These are phyloP conservation scores for Masticophis lateralis DNA, from an alignment of 2,797 vertebrate genomes.

Conservation along the genomic window DNA sequence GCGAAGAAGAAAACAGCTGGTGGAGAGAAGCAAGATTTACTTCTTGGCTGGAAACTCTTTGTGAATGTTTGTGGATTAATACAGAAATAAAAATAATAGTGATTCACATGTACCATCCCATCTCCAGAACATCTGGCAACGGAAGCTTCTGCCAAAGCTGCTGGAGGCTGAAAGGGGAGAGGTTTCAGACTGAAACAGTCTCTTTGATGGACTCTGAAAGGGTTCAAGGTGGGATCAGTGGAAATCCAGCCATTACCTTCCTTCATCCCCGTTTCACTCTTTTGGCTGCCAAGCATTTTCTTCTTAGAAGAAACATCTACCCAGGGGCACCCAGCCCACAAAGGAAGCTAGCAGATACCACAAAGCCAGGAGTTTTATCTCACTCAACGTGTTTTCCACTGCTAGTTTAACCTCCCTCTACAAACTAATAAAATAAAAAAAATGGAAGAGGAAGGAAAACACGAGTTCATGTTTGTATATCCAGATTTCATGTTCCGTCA, in stretches of 20 bases:
- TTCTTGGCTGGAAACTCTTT: conserved; percentile 36
- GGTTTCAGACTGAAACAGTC: background rate
- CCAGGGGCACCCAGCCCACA: rapidly evolving
- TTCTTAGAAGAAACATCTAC: background rate
- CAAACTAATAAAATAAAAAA: background rate
- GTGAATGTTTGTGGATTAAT: conserved; percentile 49
- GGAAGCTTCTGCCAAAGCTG: background rate
- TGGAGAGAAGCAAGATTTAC: conserved; percentile 30
- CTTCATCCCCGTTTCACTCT: background rate
- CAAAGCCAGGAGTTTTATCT: background rate
- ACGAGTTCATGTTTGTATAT: no score
- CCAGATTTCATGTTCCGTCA: background rate
- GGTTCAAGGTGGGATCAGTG: background rate
- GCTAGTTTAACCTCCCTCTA: background rate
- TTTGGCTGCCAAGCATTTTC: background rate
- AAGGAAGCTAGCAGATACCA: background rate
- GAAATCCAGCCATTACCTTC: background rate
- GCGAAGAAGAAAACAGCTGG: conserved; percentile 63
- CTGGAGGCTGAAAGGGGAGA: background rate
- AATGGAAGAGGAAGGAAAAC: background rate
- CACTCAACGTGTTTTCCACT: background rate
- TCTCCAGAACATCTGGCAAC: background rate
- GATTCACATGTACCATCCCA: conserved; percentile 22
- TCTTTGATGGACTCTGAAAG: background rate
- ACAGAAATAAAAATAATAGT: conserved; percentile 37